Percentiles rank a stretch among this genome's conserved stretches.
Evolutionary conservation across 2,888 invertebrate genomes (phyloP).

Genomic region (Holacanthella duospinosa): DNA sequence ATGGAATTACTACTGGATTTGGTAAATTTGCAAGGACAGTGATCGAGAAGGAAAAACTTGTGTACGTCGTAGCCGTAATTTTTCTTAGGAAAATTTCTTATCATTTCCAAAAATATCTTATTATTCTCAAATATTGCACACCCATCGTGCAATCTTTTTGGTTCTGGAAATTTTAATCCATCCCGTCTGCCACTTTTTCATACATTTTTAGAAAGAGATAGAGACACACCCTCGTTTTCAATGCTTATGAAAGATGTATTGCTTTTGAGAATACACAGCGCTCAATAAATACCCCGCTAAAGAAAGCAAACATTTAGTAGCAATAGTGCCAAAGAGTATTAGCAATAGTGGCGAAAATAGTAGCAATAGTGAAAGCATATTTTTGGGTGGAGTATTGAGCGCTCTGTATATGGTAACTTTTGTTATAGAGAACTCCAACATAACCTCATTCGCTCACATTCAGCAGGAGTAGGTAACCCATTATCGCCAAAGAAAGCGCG

Average conservation of each 20-base stretch:
- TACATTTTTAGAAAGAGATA: too few relatives aligned
- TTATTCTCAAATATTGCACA: too few relatives aligned
- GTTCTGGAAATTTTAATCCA: neutral
- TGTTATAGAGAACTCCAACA: slow-evolving; percentile 49
- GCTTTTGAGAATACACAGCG: too few relatives aligned
- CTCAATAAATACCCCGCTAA: too few relatives aligned
- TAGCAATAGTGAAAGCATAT: too few relatives aligned
- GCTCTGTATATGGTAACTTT: neutral
- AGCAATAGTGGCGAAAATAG: too few relatives aligned
- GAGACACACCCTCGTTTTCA: too few relatives aligned
- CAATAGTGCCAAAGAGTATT: too few relatives aligned
- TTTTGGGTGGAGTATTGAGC: neutral
- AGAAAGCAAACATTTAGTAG: too few relatives aligned
- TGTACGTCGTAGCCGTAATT: slow-evolving; percentile 42
- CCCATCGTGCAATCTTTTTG: too few relatives aligned
- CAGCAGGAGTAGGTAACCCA: slow-evolving; percentile 54
- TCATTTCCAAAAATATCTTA: neutral
- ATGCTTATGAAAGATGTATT: too few relatives aligned
- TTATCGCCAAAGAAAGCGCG: slow-evolving; percentile 50
- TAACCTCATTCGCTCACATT: slow-evolving; percentile 55
- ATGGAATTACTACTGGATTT: slow-evolving; percentile 56
- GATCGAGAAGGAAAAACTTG: slow-evolving; percentile 49
- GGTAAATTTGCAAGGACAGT: slow-evolving; percentile 53
- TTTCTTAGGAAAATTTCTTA: neutral
- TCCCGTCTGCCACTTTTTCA: too few relatives aligned